Conservation (phyloP, 2,113 vertebrate species). For the Petaurus breviceps region DNA sequence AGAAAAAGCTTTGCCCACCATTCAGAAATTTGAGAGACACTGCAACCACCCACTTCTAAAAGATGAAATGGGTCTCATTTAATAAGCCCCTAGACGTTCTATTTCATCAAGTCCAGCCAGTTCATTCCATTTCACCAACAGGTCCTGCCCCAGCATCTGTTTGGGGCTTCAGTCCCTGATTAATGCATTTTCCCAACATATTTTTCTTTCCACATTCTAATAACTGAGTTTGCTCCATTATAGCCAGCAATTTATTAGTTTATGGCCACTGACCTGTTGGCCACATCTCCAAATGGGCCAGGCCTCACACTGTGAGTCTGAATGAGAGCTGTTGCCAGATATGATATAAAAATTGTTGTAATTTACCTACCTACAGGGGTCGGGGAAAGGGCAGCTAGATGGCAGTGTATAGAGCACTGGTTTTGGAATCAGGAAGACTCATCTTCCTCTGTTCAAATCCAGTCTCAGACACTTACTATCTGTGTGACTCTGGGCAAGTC, state of each 20-base stretch:
- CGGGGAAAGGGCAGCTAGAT: neutral
- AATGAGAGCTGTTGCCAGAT: neutral
- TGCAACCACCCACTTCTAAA: neutral
- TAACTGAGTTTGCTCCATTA: neutral
- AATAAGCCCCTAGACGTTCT: neutral
- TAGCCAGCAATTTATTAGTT: neutral
- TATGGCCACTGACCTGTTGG: neutral
- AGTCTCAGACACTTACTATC: neutral
- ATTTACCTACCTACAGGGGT: neutral
- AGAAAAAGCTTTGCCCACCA: neutral
- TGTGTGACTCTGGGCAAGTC: neutral
- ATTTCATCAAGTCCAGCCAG: neutral
- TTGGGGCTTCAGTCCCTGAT: neutral
- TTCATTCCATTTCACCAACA: neutral
- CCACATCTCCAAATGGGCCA: neutral
- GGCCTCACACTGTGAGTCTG: neutral
- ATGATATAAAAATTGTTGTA: neutral
- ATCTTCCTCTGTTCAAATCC: neutral
- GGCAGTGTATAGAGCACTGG: neutral
- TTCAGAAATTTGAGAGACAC: conserved; percentile 3
- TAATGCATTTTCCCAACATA: neutral
- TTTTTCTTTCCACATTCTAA: neutral
- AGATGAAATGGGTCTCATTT: neutral
- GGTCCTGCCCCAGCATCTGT: neutral
- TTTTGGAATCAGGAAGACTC: neutral